These are phyloP conservation scores for Lampris incognitus DNA, from an alignment of 2,113 vertebrate genomes.

Conservation along the genomic window DNA sequence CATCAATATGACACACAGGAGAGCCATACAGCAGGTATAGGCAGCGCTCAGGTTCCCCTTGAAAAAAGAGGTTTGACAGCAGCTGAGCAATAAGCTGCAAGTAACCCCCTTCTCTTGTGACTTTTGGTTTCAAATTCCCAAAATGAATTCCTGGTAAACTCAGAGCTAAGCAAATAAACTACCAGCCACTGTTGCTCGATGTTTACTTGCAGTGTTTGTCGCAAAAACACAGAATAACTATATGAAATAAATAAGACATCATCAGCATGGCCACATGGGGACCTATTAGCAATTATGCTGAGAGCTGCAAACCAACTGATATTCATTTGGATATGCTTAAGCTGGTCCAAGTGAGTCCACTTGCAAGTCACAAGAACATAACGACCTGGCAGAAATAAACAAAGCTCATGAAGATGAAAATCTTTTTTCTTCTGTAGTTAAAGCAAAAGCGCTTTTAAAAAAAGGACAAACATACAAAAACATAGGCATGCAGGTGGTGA, in stretches of 20 bases:
- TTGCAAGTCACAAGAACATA: constrained; percentile 29
- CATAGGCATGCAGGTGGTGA: too few relatives aligned
- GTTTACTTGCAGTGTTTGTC: background rate
- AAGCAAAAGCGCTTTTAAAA: too few relatives aligned
- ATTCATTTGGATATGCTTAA: constrained; percentile 47
- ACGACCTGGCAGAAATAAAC: constrained; percentile 21
- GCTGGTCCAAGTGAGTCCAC: constrained; percentile 33
- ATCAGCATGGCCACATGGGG: constrained; percentile 57
- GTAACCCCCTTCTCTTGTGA: background rate
- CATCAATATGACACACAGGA: background rate
- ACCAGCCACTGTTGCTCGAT: background rate
- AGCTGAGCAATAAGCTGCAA: background rate
- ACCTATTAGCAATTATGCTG: constrained; percentile 52
- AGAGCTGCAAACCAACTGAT: constrained; percentile 38
- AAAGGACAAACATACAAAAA: too few relatives aligned
- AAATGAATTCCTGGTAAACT: background rate
- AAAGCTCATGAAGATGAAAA: too few relatives aligned
- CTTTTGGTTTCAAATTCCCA: background rate
- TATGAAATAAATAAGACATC: constrained; percentile 53
- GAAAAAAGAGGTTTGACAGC: background rate
- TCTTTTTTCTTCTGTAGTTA: too few relatives aligned
- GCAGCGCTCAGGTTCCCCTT: background rate
- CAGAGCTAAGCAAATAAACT: constrained; percentile 12
- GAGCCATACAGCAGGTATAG: background rate
- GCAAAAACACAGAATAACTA: constrained; percentile 19